Percentiles rank a stretch among this genome's conserved stretches.
Evolutionary conservation across 2,888 invertebrate genomes (phyloP).

Genomic region (Pristionchus mayeri): DNA sequence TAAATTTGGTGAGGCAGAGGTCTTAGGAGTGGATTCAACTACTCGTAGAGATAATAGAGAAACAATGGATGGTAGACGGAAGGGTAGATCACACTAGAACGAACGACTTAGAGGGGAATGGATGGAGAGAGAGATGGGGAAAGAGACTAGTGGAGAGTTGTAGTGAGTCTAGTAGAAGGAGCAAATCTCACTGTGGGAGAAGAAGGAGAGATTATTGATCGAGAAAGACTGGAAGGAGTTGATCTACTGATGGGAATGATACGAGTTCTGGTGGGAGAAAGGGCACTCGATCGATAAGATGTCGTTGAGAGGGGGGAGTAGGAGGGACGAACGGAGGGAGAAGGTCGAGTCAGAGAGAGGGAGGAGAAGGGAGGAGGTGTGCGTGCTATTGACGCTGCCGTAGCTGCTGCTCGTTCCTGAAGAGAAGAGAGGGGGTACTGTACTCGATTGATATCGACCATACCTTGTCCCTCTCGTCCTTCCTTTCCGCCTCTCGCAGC

Average conservation of each 20-base stretch:
- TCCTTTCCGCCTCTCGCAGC: constrained; percentile 28
- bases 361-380: constrained; percentile 4
- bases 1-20: not conserved
- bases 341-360: not conserved
- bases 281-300: constrained; percentile 29
- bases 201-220: not conserved
- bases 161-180: not conserved
- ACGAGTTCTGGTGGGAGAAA: not conserved
- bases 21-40: constrained; percentile 21
- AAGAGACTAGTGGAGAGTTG: constrained; percentile 18
- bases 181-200: constrained; percentile 8
- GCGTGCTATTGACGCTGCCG: not conserved
- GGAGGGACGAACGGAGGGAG: not conserved
- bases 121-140: not conserved
- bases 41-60: not conserved
- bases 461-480: constrained; percentile 40
- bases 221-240: constrained; percentile 9
- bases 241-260: constrained; percentile 31
- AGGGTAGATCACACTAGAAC: not conserved
- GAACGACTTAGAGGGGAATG: not conserved
- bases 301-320: not conserved
- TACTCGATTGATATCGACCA: too few relatives aligned
- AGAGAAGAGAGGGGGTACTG: not conserved
- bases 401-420: not conserved
- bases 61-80: not conserved